A percentile compares a stretch with the other conserved stretches of the same genome.
Evolutionary conservation across 1,140 invertebrate species (phyloP).

Genomic region (Cardiocondyla obscurior): DNA sequence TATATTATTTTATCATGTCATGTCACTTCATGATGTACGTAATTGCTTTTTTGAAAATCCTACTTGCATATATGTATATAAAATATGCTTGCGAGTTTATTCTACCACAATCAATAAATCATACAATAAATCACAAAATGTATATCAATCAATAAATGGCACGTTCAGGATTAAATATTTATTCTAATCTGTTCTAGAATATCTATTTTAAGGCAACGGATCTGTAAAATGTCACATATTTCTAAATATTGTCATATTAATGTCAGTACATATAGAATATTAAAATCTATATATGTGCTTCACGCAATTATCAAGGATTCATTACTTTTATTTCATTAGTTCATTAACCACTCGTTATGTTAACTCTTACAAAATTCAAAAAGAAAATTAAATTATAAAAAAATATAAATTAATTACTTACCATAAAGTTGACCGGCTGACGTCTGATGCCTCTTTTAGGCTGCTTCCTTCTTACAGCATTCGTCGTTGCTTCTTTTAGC

Average conservation of each 20-base stretch:
- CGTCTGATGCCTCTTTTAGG: neutral
- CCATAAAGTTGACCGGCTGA: neutral
- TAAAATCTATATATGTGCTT: neutral
- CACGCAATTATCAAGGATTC: neutral
- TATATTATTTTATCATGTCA: neutral
- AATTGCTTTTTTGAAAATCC: neutral
- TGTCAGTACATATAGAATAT: neutral
- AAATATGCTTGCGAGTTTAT: neutral
- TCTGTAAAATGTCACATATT: neutral
- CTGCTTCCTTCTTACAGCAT: neutral
- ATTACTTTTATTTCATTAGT: neutral
- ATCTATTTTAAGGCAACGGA: neutral
- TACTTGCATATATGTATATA: neutral
- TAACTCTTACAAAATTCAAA: too few species aligned
- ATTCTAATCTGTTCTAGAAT: neutral
- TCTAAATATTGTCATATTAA: neutral
- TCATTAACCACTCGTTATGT: neutral
- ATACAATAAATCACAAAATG: neutral
- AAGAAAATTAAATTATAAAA: too few species aligned
- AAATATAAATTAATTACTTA: neutral
- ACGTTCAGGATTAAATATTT: neutral
- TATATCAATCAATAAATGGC: neutral
- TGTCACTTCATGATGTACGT: neutral
- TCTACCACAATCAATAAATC: neutral
- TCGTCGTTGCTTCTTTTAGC: too few species aligned